phyloP scores from a whole-genome alignment of 2,888 invertebrate species.

The Amorpha juglandis region DNA sequence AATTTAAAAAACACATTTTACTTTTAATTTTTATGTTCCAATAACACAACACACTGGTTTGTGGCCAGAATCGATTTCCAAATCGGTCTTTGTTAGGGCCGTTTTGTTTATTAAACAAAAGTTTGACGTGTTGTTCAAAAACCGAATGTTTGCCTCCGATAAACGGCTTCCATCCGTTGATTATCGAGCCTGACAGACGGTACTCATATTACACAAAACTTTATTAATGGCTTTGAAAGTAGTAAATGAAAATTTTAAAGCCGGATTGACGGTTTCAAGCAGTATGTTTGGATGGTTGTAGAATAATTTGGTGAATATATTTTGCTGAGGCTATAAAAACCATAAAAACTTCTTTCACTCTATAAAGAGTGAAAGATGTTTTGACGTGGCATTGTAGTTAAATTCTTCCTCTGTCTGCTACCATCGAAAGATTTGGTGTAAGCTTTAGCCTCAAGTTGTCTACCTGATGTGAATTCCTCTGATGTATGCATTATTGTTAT shows the following conservation, averaged over 20 bases:
- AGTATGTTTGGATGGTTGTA: no score
- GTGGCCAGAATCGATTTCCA: conserved; percentile 15
- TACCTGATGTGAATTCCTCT: no score
- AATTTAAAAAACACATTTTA: conserved; percentile 28
- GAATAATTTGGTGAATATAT: no score
- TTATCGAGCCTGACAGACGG: conserved; percentile 1
- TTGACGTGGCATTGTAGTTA: background rate
- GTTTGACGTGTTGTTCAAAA: conserved; percentile 9
- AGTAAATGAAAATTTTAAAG: background rate
- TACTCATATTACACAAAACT: background rate
- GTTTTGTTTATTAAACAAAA: conserved; percentile 23
- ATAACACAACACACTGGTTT: background rate
- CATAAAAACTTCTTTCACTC: no score
- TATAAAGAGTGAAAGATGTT: no score
- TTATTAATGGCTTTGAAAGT: background rate
- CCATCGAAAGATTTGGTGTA: background rate
- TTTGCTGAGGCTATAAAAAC: no score
- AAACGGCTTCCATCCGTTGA: conserved; percentile 5
- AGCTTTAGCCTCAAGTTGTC: background rate
- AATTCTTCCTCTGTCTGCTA: background rate
- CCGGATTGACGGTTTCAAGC: background rate
- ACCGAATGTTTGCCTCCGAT: conserved; percentile 22
- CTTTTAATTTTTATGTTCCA: conserved; percentile 25
- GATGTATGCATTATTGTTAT: no score
- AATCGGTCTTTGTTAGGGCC: conserved; percentile 14